Evolutionary conservation across 2,888 invertebrate species (phyloP), one percentile per base, ranked within the genome.

Genomic region (Pollenia angustigena): DNA sequence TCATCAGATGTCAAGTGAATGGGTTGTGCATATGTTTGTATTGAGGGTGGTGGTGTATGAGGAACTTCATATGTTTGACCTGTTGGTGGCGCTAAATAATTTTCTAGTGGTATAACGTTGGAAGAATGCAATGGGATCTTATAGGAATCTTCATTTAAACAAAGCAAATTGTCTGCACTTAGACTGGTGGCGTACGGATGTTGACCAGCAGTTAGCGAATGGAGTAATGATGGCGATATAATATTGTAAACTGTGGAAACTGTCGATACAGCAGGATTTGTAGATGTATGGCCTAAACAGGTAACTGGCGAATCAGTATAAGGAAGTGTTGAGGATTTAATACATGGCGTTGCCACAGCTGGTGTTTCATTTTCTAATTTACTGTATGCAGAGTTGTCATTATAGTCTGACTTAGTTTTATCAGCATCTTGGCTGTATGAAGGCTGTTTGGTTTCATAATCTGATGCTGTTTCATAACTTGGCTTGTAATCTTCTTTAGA

Each of bases 181-280:
- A 10, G 6, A 48, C n/a, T 48, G 11, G 32, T 4, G 9, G 11
- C 16, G 42, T 42, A 62, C 6, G 18, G 23, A 44, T 14, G 54
- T 18, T 60, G 74, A 12, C 54, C 52, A n/a, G 46, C 10, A 11
- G 58, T 44, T 18, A 40, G 11, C 6, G 68, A n/a, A 16, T 69
- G 52, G 2, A 54, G 46, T 23, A 69, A 32, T 14, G 69, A 16
- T 14, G 85, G 83, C 2, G 80, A 58, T n/a, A 83, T 76, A 56
- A 83, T 58, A n/a, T 75, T 76, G 14, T 83, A 80, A 46, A 86
- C 40, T 40, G 83, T 69, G 10, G 83, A 75, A n/a, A 86, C 64
- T 11, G 75, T 48, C 4, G 86, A 64, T 40, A 80, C 40, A 1
- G 75, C 16, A 1, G 82, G 75, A 14, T 23, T 56, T 52, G 60